Base-by-base conservation (phyloP, 2,888 invertebrate species). In the Meghimatium bilineatum region DNA sequence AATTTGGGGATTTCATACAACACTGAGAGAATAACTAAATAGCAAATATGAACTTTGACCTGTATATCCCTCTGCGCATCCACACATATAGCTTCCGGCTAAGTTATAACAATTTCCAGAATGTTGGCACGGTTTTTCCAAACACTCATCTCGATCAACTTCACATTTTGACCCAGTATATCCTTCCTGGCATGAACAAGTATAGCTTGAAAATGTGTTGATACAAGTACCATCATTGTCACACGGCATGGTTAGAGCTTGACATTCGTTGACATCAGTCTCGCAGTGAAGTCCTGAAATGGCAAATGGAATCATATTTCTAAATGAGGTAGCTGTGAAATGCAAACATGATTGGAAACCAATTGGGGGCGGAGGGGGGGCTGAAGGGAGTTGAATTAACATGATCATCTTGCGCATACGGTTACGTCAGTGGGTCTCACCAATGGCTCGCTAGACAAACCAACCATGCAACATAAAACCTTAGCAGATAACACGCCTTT, bases 261-360 rank as follows among this genome's bases (percentile, higher is more conserved):
- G 76, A n/a, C 84, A 84, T 67, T 84, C 84, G 69, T 84, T 69
- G 49, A 84, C 56, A 56, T 84, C 56, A 14, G 80, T 38, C 2
- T 80, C 80, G 56, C 84, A 84, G 26, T 60, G 52, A 23, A 26
- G 29, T 1, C 84, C 84, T 67, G 67, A 0, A 67, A 34, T 67
- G 32, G 14, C 1, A 67, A 56, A 56, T 20, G 20, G 23, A 14
- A 23, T 56, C 17, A 56, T 17, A 56, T 56, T 49, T 14, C 20
- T 56, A 56, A 12, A 56, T 20, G 20, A 56, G 17, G 23, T 14
- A 20, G 56, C n/a, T n/a, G n/a, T n/a, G n/a, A 23, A 12, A 56
- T 20, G 2, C 8, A 56, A 56, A 56, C 44, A 44, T 8, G 12
- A 44, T 44, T 8, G 12, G 6, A 44, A 44, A 44, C 6, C 44